Percentiles rank a stretch among this genome's conserved stretches.
Evolutionary conservation across 2,888 invertebrate species (phyloP).

Genomic region (Stictocephala bisonia): DNA sequence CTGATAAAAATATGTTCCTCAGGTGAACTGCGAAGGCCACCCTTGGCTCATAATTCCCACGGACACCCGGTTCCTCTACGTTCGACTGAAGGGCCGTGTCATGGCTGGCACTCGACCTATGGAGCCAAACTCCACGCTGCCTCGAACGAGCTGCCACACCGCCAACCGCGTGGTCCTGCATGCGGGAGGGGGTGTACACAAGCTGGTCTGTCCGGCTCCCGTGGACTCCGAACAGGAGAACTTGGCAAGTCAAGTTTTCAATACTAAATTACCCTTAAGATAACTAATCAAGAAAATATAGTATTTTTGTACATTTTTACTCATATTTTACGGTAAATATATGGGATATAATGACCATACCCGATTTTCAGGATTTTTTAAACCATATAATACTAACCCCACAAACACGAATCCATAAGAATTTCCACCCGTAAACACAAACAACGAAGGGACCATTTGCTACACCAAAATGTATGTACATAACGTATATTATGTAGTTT

Average conservation of each 20-base stretch:
- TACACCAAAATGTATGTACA: no score
- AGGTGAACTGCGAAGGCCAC: slow-evolving; percentile 83
- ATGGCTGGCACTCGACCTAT: slow-evolving; percentile 54
- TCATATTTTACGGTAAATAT: neutral
- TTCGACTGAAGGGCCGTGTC: slow-evolving; percentile 75
- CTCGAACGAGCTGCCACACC: slow-evolving; percentile 75
- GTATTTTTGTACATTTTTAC: neutral
- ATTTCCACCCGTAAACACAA: no score
- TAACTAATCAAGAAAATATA: neutral
- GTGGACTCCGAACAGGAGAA: slow-evolving; percentile 67
- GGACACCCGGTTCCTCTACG: slow-evolving; percentile 80
- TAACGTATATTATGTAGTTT: no score
- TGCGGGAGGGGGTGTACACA: slow-evolving; percentile 73
- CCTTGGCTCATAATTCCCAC: slow-evolving; percentile 84
- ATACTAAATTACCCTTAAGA: neutral
- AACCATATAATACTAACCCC: no score
- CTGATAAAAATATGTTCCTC: no score
- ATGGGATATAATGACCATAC: no score
- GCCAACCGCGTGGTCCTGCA: slow-evolving; percentile 83
- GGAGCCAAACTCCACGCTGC: slow-evolving; percentile 69
- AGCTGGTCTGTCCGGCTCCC: slow-evolving; percentile 72
- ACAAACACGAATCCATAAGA: no score
- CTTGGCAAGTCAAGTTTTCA: slow-evolving; percentile 73
- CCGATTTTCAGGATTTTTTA: no score
- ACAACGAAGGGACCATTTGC: no score